Conservation (phyloP, 2,797 vertebrate genomes). For the Netta rufina region DNA sequence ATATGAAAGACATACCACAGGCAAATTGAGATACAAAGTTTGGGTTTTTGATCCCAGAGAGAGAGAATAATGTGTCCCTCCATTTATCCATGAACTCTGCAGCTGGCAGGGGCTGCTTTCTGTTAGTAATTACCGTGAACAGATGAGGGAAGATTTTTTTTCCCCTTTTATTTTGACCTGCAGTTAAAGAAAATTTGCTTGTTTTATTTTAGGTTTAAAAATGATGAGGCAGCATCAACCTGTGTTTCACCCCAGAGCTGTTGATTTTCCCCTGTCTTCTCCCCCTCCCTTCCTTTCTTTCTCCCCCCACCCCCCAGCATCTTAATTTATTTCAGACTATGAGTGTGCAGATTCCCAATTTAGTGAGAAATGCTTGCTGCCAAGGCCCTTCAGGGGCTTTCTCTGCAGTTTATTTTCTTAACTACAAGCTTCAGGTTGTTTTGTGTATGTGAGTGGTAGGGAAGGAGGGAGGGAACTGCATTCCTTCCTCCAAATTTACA, state of each 20-base stretch:
- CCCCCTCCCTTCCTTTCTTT: constrained; percentile 45
- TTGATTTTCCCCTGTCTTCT: constrained; percentile 72
- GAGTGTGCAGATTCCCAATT: constrained; percentile 76
- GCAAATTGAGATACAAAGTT: constrained; percentile 71
- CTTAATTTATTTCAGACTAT: constrained; percentile 83
- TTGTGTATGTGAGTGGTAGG: neutral
- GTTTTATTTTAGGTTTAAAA: constrained; percentile 82
- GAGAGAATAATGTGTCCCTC: constrained; percentile 77
- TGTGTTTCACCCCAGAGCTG: constrained; percentile 79
- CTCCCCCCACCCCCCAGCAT: constrained; percentile 46
- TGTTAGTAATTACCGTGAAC: constrained; percentile 82
- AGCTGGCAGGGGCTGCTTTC: constrained; percentile 77
- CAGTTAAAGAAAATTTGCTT: constrained; percentile 84
- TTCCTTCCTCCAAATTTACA: constrained; percentile 61
- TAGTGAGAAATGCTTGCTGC: constrained; percentile 77
- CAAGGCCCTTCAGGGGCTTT: constrained; percentile 79
- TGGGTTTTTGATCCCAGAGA: constrained; percentile 75
- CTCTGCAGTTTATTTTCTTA: constrained; percentile 82
- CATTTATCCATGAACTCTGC: constrained; percentile 81
- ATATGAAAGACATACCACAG: constrained; percentile 75
- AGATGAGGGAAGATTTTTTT: constrained; percentile 75
- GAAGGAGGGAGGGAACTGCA: constrained; percentile 50
- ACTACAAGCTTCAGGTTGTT: constrained; percentile 78
- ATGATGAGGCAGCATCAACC: constrained; percentile 82
- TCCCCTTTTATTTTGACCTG: constrained; percentile 78